phyloP scores from a whole-genome alignment of 2,797 vertebrate genomes.

The Lophotriccus pileatus region DNA sequence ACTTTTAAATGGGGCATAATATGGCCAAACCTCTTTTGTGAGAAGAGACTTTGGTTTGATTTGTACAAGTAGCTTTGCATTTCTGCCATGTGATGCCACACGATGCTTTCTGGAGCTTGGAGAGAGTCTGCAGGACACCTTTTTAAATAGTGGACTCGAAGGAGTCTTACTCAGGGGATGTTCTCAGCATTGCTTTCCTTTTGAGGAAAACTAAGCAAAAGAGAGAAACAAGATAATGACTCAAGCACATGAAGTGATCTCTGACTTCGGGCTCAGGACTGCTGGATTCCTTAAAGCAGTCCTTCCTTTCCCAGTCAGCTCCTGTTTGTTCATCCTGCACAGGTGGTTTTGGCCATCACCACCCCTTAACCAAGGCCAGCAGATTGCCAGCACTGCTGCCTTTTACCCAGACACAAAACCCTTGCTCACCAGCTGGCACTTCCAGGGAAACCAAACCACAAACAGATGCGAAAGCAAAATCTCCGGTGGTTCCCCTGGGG shows the following conservation, averaged over 20 bases:
- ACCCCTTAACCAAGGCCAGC: background rate
- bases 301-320: background rate
- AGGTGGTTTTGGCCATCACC: background rate
- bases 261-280: background rate
- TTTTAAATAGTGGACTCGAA: background rate
- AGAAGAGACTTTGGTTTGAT: background rate
- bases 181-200: background rate
- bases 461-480: background rate
- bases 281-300: background rate
- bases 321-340: background rate
- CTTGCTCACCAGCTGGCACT: conserved; percentile 17
- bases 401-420: background rate
- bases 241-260: background rate
- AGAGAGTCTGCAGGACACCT: background rate
- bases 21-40: background rate
- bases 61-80: background rate
- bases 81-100: background rate
- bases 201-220: background rate
- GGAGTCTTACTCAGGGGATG: background rate
- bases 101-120: background rate
- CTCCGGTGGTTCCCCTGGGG: background rate
- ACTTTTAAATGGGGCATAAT: background rate
- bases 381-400: background rate
- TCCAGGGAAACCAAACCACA: background rate
- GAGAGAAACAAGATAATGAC: background rate